A percentile compares a stretch with the other conserved stretches of the same genome.
phyloP scores from a whole-genome alignment of 2,113 vertebrate genomes.

The Herpailurus yagouaroundi region DNA sequence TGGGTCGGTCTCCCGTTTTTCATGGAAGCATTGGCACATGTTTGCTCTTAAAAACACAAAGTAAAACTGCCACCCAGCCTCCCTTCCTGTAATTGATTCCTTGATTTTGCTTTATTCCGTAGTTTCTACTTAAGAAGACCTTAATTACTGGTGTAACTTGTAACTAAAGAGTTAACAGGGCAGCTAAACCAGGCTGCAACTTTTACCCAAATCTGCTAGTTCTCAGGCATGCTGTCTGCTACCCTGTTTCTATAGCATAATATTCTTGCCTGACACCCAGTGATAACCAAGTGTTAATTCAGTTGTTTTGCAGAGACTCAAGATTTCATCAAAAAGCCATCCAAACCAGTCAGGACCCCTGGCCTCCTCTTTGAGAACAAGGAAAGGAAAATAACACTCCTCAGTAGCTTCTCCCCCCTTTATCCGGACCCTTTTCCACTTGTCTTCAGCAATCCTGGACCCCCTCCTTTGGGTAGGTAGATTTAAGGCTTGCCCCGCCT shows the following conservation, averaged over 20 bases:
- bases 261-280: neutral
- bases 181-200: neutral
- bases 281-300: neutral
- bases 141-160: neutral
- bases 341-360: neutral
- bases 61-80: neutral
- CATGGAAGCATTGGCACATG: neutral
- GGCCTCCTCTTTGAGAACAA: neutral
- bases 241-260: neutral
- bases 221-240: neutral
- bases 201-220: neutral
- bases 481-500: neutral
- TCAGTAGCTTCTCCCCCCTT: neutral
- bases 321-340: neutral
- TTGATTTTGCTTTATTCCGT: neutral
- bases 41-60: slow-evolving; percentile 41
- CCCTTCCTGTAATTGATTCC: neutral
- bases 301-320: neutral
- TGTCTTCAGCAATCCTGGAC: neutral
- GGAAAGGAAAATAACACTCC: neutral
- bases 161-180: neutral
- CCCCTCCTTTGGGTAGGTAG: neutral
- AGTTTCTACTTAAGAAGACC: neutral
- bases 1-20: neutral
- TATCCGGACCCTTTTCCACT: neutral